Evolutionary conservation across 2,888 invertebrate genomes (phyloP), one percentile per base, ranked within the genome.

Genomic region (Xylota segnis): DNA sequence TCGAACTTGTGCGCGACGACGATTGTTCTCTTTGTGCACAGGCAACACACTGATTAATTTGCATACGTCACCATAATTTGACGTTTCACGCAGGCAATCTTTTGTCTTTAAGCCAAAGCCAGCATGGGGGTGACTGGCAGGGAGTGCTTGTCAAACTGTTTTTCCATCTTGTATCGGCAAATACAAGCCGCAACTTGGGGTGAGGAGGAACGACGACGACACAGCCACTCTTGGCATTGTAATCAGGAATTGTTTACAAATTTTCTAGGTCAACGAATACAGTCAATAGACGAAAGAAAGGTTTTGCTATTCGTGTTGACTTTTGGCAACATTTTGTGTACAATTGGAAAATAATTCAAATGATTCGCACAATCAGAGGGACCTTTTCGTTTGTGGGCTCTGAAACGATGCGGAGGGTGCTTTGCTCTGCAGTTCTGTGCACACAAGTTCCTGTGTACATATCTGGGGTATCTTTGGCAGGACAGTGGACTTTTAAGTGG

Each of bases 11-110:
- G 82, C 83, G n/a, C n/a, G n/a, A n/a, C n/a, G n/a, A n/a, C n/a
- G 74, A 87, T 82, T 82, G 83, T 87, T 82, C 74, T 77, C 74
- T 74, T 83, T 87, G 83, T 87, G 83, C 77, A 87, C 74, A 82
- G 66, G 86, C 37, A 23, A 78, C 77, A 78, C 77, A 74, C 87
- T 84, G 84, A 84, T 87, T 87, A 84, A 87, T 87, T 87, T 87
- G 87, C 87, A 87, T 87, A 87, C 87, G 87, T 87, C 87, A 87
- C 87, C 87, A 87, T 87, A 87, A 84, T 87, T 87, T 87, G 87
- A 87, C 84, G 81, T 87, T 82, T 84, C 81, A 76, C 78, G 83
- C 75, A 87, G 72, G 68, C 76, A 79, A 61, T 71, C 79, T 82
- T 68, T 77, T 43, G 77, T 72, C 74, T 72, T 45, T 61, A 40